phyloP scores from a whole-genome alignment of 2,113 vertebrate genomes.

The Elanus axillaris region DNA sequence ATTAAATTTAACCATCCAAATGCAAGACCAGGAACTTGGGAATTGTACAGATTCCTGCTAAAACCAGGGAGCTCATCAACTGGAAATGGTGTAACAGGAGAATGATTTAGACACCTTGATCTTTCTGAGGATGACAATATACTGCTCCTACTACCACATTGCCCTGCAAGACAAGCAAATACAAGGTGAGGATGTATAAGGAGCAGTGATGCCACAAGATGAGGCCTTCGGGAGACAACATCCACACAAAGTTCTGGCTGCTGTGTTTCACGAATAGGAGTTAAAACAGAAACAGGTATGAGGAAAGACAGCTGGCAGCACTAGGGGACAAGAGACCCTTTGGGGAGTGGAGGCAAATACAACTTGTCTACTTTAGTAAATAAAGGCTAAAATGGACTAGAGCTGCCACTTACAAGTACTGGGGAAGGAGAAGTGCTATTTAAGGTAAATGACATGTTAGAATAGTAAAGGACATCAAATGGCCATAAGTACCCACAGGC shows the following conservation, averaged over 20 bases:
- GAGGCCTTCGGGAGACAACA: neutral
- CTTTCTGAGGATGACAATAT: neutral
- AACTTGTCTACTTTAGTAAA: neutral
- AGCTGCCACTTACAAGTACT: neutral
- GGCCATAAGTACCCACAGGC: neutral
- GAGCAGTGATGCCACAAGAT: rapidly evolving
- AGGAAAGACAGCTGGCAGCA: neutral
- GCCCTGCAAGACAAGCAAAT: neutral
- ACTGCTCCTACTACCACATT: neutral
- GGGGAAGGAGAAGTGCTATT: neutral
- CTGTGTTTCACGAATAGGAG: neutral
- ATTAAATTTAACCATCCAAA: neutral
- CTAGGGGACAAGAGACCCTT: neutral
- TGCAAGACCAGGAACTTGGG: neutral
- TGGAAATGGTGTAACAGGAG: neutral
- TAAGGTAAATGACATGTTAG: neutral
- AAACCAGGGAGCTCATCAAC: neutral
- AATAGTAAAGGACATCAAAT: neutral
- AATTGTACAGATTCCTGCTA: neutral
- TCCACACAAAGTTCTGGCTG: neutral
- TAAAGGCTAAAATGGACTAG: neutral
- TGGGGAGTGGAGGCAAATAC: neutral
- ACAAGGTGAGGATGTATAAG: neutral
- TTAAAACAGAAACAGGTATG: neutral
- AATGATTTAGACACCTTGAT: neutral